These are phyloP conservation scores for Eclectus roratus DNA, from an alignment of 2,113 vertebrate genomes.

Conservation along the genomic window DNA sequence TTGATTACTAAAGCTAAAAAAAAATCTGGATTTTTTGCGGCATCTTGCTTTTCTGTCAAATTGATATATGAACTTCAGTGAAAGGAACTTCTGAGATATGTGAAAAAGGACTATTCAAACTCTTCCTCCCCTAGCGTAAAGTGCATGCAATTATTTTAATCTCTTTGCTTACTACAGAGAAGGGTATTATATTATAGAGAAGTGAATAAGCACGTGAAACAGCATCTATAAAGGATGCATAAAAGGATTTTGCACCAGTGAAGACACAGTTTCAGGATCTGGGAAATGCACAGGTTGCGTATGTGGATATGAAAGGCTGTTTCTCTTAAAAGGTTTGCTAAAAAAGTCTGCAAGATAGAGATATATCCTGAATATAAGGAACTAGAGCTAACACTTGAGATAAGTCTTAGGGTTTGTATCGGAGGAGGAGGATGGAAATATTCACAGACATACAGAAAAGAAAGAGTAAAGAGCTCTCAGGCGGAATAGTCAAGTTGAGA, in stretches of 20 bases:
- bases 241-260: not conserved
- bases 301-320: not conserved
- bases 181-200: not conserved
- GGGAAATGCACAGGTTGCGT: not conserved
- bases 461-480: not conserved
- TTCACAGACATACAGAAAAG: not conserved
- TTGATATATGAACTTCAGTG: not conserved
- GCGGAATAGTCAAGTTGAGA: not conserved
- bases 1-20: not conserved
- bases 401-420: not conserved
- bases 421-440: not conserved
- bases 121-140: not conserved
- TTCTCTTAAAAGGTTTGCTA: not conserved
- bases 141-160: not conserved
- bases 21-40: not conserved
- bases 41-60: conserved; percentile 3
- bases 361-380: not conserved
- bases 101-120: not conserved
- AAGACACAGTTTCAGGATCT: not conserved
- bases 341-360: not conserved
- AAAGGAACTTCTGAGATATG: not conserved
- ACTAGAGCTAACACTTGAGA: not conserved
- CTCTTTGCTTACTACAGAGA: not conserved
- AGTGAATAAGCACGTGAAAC: not conserved
- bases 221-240: not conserved